phyloP scores from a whole-genome alignment of 2,113 vertebrate genomes.

The Sus scrofa region T2T-Sscrofa CM000824.6:212680001-212680500 shows the following conservation, averaged over 20 bases:
- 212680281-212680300: background rate
- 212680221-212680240: background rate
- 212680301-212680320: background rate
- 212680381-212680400: background rate
- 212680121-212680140: background rate
- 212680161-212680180: background rate
- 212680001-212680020: background rate
- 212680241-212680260: background rate
- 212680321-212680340: background rate
- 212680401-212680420: background rate
- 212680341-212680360: background rate
- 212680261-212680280: background rate
- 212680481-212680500: background rate
- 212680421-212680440: background rate
- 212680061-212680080: background rate
- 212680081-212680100: background rate
- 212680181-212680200: background rate
- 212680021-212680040: background rate
- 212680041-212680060: background rate
- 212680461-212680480: background rate
- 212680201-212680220: background rate
- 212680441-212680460: background rate
- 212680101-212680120: background rate
- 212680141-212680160: background rate
- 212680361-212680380: background rate